Evolutionary conservation across 2,797 vertebrate species (phyloP), one percentile per base, ranked within the genome.

Genomic region (Varecia variegata): DNA sequence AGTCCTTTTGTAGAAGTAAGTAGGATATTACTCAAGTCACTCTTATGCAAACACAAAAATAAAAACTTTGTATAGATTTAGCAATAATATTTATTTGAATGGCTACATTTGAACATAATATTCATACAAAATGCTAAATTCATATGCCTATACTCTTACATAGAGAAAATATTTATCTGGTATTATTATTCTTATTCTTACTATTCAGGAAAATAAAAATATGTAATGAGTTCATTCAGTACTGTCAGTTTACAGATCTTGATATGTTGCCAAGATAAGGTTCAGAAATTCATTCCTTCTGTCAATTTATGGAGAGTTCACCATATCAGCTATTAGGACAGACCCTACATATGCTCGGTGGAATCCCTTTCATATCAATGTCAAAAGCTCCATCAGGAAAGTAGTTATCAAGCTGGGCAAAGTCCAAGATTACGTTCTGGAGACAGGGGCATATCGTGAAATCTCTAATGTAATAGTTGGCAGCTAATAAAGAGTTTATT

Each of bases 401-500:
- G 60, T 85, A 43, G 35, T 89, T 90, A 87, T 88, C 60, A 92
- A 81, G 17, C 86, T 91, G 92, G 89, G 56, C 30, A 94, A 94
- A 87, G 83, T 97, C 88, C 83, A 96, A 97, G 70, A 85, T 80
- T 95, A 30, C 88, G 84, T 91, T 96, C 50, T 88, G 15, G 35
- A 97, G 83, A 95, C 50, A 83, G 70, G 35, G 52, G 8, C 58
- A 94, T 71, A 74, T 91, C 80, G 67, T 73, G 56, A 96, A 45
- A 86, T 94, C 60, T 90, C 95, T 95, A 94, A 93, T 89, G 40
- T 96, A 88, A 95, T 70, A 82, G 54, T 93, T 97, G 96, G 58
- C 56, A 96, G 80, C 50, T 96, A 88, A 96, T 90, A 95, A 97
- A 96, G 87, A 79, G 70, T 90, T 91, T 97, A 93, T 92, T 94